phyloP scores from a whole-genome alignment of 2,113 vertebrate species.

The Rana temporaria region DNA sequence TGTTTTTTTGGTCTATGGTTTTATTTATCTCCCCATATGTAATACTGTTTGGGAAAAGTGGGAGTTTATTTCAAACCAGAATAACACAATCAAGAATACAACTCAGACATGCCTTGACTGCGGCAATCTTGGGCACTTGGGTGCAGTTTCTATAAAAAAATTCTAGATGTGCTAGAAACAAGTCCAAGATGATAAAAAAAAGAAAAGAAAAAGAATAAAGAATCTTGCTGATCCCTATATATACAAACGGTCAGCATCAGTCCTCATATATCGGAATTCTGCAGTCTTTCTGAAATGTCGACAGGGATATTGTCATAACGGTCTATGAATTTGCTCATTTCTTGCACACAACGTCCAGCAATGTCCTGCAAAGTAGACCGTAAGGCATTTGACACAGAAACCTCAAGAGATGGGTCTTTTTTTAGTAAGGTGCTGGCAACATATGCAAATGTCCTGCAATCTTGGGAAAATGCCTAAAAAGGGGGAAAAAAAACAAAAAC shows the following conservation, averaged over 20 bases:
- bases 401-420: constrained; percentile 68
- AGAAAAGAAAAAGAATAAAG: too few species aligned
- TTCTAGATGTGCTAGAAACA: background rate
- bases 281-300: background rate
- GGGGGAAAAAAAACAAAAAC: background rate
- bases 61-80: too few species aligned
- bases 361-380: constrained; percentile 64
- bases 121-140: background rate
- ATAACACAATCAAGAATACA: too few species aligned
- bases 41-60: too few species aligned
- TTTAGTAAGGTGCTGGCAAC: constrained; percentile 67
- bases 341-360: constrained; percentile 56
- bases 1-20: too few species aligned
- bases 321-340: constrained; percentile 66
- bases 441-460: constrained; percentile 61
- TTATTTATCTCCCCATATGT: too few species aligned
- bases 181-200: background rate
- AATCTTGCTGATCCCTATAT: background rate
- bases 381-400: constrained; percentile 58
- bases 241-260: background rate
- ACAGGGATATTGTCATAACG: constrained; percentile 57
- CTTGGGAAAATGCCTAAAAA: constrained; percentile 63
- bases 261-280: background rate
- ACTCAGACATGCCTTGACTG: background rate
- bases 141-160: background rate